Evolutionary conservation across 2,797 vertebrate species (phyloP).

Genomic region (Pseudopleuronectes americanus): DNA sequence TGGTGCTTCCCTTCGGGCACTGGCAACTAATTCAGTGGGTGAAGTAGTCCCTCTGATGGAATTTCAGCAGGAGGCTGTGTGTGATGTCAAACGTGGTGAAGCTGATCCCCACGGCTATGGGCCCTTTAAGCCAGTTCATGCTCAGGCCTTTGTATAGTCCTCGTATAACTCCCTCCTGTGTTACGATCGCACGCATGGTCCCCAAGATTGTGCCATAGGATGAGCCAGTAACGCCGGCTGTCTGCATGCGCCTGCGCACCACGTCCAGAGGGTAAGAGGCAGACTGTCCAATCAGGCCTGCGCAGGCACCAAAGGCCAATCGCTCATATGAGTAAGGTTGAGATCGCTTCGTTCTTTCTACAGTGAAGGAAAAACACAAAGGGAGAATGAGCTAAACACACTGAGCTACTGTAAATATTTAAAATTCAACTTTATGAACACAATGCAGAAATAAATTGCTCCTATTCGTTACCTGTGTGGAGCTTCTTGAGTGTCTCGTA

Average conservation of each 20-base stretch:
- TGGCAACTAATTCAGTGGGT: slow-evolving; percentile 76
- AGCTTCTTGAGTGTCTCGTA: slow-evolving; percentile 95
- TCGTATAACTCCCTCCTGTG: slow-evolving; percentile 87
- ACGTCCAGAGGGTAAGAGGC: slow-evolving; percentile 97
- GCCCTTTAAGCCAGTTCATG: slow-evolving; percentile 99
- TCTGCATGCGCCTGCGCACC: slow-evolving; percentile 97
- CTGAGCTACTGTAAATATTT: neutral
- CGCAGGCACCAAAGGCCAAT: slow-evolving; percentile 93
- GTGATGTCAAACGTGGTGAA: slow-evolving; percentile 95
- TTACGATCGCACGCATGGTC: slow-evolving; percentile 88
- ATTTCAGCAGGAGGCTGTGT: slow-evolving; percentile 88
- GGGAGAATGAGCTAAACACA: too few species aligned
- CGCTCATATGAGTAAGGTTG: slow-evolving; percentile 91
- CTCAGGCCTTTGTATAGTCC: slow-evolving; percentile 98
- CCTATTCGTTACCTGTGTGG: slow-evolving; percentile 85
- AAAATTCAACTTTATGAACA: neutral
- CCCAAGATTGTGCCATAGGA: slow-evolving; percentile 83
- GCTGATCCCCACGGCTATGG: slow-evolving; percentile 94
- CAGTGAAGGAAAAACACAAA: neutral
- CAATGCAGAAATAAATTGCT: neutral
- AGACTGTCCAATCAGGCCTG: slow-evolving; percentile 94
- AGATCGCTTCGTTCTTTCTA: slow-evolving; percentile 86
- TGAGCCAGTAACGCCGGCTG: slow-evolving; percentile 91
- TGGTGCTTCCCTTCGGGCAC: neutral
- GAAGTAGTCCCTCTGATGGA: slow-evolving; percentile 76